Conservation (phyloP, 2,797 vertebrate genomes). For the Aselliscus stoliczkanus region DNA sequence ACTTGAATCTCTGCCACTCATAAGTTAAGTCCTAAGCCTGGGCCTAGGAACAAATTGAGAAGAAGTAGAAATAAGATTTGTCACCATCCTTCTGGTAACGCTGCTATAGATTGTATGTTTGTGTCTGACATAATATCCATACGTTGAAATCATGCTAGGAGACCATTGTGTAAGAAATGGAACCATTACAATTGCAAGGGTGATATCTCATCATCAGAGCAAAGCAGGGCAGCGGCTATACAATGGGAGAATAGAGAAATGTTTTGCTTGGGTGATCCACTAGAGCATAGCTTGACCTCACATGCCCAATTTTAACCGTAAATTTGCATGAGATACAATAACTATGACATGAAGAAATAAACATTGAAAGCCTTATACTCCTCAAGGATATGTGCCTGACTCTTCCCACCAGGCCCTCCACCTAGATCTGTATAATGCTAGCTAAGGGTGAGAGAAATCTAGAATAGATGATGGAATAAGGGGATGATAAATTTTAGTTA, state of each 20-base stretch:
- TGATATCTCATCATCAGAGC: too few species aligned
- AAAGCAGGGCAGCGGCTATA: background rate
- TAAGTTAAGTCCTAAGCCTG: background rate
- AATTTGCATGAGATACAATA: background rate
- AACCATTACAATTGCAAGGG: fast-evolving
- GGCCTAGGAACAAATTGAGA: background rate
- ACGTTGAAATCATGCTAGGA: background rate
- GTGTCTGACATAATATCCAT: background rate
- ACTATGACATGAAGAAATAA: background rate
- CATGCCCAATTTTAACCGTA: background rate
- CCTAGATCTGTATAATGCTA: background rate
- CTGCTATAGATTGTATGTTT: background rate
- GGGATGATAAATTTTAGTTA: background rate
- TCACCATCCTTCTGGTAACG: background rate
- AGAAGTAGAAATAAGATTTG: background rate
- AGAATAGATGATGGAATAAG: background rate
- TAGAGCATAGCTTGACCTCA: background rate
- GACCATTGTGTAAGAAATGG: background rate
- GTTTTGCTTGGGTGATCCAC: background rate
- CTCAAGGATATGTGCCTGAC: background rate
- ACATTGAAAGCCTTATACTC: background rate
- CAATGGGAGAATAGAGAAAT: background rate
- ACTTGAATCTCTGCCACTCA: background rate
- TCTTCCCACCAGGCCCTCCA: background rate
- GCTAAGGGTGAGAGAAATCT: background rate